Evolutionary conservation across 2,113 vertebrate species (phyloP), one percentile per base, ranked within the genome.

Genomic region (Rallus limicola): DNA sequence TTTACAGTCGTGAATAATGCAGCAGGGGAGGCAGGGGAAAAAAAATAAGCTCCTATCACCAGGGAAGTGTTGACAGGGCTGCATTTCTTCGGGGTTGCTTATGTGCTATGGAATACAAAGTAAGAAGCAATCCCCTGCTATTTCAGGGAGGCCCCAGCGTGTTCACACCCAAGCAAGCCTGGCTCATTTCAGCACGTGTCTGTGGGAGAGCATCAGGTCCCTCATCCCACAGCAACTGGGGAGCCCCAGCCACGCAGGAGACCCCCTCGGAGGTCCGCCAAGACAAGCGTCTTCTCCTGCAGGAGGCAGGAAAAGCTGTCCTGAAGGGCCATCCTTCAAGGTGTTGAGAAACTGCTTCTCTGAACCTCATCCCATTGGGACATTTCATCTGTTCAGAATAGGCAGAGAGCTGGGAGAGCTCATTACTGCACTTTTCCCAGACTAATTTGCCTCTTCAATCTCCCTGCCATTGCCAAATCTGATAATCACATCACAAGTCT

Each of bases 1-100:
- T 78, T 86, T 63, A 95, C 8, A 21, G 80, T 17, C n/a, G 8
- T 81, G 86, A 92, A 77, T 81, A 91, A 88, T 65, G 56, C 82
- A 76, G 74, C 67, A 84, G 52, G 67, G 67, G 52, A 83, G 56
- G 71, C 62, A 42, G 48, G 48, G 28, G 17, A 33, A 29, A 56
- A 56, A 69, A 40, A 83, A 59, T 19, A 1, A 44, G 55, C 77
- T 67, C 55, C 0, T 19, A 48, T 77, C 90, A 42, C 64, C 5
- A 0, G 68, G 50, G 8, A 88, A 36, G 76, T 8, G 84, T 26
- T 80, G 91, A 67, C 83, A 83, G 68, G 76, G 76, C 83, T 55
- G 71, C 68, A 25, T 74, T 91, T 86, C 80, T 92, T 60, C 79
- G 11, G 62, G 17, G 65, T 28, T 33, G 53, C 25, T 85, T 60